A percentile compares a stretch with the other conserved stretches of the same genome.
phyloP scores from a whole-genome alignment of 2,797 vertebrate species.

The Hylomyscus alleni region DNA sequence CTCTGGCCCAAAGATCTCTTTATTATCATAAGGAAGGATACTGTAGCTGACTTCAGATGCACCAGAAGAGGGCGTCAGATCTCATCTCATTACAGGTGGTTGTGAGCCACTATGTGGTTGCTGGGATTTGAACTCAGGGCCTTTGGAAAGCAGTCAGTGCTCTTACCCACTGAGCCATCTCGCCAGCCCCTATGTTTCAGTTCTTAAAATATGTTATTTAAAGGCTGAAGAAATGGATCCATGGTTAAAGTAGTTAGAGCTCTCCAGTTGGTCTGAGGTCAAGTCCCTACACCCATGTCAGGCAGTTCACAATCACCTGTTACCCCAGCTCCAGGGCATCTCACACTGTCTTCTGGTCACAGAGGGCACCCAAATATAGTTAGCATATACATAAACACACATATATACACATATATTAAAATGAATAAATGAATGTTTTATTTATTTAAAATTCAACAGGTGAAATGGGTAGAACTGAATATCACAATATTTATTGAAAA shows the following conservation, averaged over 20 bases:
- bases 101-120: too few species aligned
- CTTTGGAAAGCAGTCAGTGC: too few species aligned
- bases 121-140: too few species aligned
- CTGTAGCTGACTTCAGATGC: too few species aligned
- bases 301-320: too few species aligned
- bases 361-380: background rate
- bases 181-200: too few species aligned
- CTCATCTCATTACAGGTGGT: too few species aligned
- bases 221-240: background rate
- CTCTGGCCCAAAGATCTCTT: too few species aligned
- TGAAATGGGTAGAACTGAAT: background rate
- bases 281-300: background rate
- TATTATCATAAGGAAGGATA: too few species aligned
- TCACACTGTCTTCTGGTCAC: background rate
- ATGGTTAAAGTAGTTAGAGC: background rate
- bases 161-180: too few species aligned
- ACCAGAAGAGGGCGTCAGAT: too few species aligned
- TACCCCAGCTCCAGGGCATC: too few species aligned
- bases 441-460: background rate
- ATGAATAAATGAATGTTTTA: background rate
- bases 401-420: background rate
- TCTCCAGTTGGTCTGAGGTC: background rate
- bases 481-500: background rate
- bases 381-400: background rate
- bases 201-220: conserved; percentile 5